phyloP scores from a whole-genome alignment of 2,797 vertebrate genomes.

The Luscinia luscinia region DNA sequence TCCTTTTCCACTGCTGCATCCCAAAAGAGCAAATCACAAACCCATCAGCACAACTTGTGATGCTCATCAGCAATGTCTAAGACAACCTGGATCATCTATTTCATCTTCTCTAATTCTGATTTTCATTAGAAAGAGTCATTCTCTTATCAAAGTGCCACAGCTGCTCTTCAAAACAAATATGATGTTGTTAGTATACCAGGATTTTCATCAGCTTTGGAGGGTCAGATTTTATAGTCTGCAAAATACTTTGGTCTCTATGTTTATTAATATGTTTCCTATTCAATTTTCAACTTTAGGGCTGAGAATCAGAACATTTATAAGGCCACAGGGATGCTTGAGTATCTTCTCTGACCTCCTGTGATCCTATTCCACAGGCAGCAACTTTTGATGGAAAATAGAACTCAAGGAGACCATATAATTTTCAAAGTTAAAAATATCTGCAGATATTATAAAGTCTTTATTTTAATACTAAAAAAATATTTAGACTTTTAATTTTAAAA shows the following conservation, averaged over 20 bases:
- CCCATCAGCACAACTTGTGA: neutral
- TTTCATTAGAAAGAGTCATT: slow-evolving; percentile 24
- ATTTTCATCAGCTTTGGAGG: neutral
- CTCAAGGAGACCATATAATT: neutral
- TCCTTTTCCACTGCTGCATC: neutral
- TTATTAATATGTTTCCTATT: neutral
- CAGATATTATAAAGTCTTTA: neutral
- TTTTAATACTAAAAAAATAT: neutral
- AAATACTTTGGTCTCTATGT: neutral
- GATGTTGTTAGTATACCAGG: neutral
- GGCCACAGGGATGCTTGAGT: neutral
- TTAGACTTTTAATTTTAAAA: neutral
- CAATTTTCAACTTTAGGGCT: neutral
- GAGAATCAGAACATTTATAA: neutral
- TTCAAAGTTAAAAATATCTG: neutral
- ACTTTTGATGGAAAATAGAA: neutral
- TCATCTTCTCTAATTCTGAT: slow-evolving; percentile 10
- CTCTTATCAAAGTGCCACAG: neutral
- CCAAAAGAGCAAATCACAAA: neutral
- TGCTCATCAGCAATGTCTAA: neutral
- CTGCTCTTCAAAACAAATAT: neutral
- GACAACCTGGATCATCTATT: neutral
- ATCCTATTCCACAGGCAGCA: neutral
- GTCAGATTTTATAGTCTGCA: neutral
- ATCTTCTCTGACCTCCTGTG: neutral